These are phyloP conservation scores for Lycophotia porphyrea DNA, from an alignment of 2,888 invertebrate species.

Conservation along the genomic window DNA sequence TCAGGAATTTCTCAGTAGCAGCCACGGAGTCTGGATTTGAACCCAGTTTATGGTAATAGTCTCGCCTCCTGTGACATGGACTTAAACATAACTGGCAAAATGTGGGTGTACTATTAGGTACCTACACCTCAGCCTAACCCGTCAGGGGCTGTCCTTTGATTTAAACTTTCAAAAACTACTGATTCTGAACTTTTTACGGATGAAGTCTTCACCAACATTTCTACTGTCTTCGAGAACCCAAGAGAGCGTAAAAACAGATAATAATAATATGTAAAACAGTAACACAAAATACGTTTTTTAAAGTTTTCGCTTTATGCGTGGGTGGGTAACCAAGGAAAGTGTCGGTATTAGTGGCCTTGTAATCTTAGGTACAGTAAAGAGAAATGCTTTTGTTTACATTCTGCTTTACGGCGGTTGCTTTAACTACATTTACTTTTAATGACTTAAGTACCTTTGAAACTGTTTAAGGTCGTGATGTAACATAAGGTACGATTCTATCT, in stretches of 20 bases:
- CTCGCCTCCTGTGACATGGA: no score
- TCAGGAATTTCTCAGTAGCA: no score
- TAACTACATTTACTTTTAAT: slow-evolving; percentile 25
- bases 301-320: slow-evolving; percentile 46
- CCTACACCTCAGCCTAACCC: no score
- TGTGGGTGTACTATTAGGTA: no score
- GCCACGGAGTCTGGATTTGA: no score
- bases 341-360: slow-evolving; percentile 7
- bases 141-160: neutral
- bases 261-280: slow-evolving; percentile 34
- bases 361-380: slow-evolving; percentile 20
- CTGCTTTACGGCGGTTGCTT: neutral
- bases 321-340: slow-evolving; percentile 48
- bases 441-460: slow-evolving; percentile 4
- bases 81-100: no score
- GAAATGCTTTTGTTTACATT: slow-evolving; percentile 41
- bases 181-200: neutral
- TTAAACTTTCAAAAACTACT: neutral
- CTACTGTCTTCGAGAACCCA: slow-evolving; percentile 2
- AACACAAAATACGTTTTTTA: slow-evolving; percentile 15
- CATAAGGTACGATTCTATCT: neutral
- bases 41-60: no score
- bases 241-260: slow-evolving; percentile 48
- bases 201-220: neutral
- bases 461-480: neutral